Conservation (phyloP, 1,140 invertebrate genomes). For the Cydia pomonella region DNA sequence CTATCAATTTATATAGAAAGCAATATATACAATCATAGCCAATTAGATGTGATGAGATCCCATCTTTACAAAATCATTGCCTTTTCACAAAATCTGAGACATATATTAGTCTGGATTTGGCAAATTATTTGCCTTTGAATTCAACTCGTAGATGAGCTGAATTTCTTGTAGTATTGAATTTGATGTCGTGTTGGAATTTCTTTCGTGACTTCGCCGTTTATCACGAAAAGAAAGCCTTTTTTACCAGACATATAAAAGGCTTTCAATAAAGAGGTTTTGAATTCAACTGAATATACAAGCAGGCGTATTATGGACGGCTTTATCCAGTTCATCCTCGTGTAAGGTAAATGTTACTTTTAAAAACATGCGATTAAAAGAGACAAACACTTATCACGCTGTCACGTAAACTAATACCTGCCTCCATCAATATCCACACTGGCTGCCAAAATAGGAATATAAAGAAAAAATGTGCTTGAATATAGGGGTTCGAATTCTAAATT, state of each 20-base stretch:
- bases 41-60: not conserved
- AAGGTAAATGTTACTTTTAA: too few relatives aligned
- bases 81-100: not conserved
- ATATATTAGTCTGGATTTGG: not conserved
- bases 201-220: not conserved
- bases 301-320: too few relatives aligned
- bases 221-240: not conserved
- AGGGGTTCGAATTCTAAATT: too few relatives aligned
- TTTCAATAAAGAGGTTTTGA: not conserved
- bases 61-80: not conserved
- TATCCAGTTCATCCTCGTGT: too few relatives aligned
- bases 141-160: not conserved
- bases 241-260: not conserved
- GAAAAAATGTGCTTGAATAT: too few relatives aligned
- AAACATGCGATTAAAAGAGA: too few relatives aligned
- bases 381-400: too few relatives aligned
- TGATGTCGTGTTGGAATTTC: not conserved
- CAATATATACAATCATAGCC: not conserved
- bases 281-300: too few relatives aligned
- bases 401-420: too few relatives aligned
- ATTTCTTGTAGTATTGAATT: not conserved
- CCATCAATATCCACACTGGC: too few relatives aligned
- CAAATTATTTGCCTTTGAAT: not conserved
- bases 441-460: too few relatives aligned
- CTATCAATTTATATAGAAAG: not conserved